Evolutionary conservation across 2,113 vertebrate genomes (phyloP).

Genomic region (Embiotoca jacksoni): DNA sequence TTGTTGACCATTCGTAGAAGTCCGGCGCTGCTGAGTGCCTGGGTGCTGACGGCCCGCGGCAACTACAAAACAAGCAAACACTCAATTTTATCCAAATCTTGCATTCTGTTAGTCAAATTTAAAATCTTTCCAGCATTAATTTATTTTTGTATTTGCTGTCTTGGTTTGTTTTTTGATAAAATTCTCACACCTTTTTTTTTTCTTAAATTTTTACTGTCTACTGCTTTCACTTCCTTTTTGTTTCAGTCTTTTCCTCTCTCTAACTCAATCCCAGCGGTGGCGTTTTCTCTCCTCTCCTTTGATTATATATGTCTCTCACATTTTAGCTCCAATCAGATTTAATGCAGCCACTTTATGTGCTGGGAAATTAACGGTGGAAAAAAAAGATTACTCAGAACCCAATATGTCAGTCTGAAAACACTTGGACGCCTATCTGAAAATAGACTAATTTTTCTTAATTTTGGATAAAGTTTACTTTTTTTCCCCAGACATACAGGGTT

Average conservation of each 20-base stretch:
- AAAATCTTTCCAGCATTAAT: too few relatives aligned
- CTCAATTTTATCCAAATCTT: too few relatives aligned
- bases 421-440: conserved; percentile 33
- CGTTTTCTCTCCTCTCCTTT: background rate
- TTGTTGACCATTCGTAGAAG: conserved; percentile 99
- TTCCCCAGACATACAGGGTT: conserved; percentile 19
- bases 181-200: too few relatives aligned
- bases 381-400: conserved; percentile 5
- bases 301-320: background rate
- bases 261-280: too few relatives aligned
- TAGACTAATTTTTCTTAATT: conserved; percentile 79
- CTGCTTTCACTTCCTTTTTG: too few relatives aligned
- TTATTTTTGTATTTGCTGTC: too few relatives aligned
- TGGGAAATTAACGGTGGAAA: conserved; percentile 4
- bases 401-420: background rate
- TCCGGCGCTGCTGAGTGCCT: conserved; percentile 98
- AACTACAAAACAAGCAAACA: conserved; percentile 87
- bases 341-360: conserved; percentile 31
- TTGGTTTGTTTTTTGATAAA: too few relatives aligned
- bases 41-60: conserved; percentile 97
- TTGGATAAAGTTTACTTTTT: conserved; percentile 70
- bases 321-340: conserved; percentile 21
- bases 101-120: too few relatives aligned
- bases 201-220: too few relatives aligned
- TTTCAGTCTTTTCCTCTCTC: too few relatives aligned